phyloP scores from a whole-genome alignment of 2,113 vertebrate species.

The Plestiodon gilberti region DNA sequence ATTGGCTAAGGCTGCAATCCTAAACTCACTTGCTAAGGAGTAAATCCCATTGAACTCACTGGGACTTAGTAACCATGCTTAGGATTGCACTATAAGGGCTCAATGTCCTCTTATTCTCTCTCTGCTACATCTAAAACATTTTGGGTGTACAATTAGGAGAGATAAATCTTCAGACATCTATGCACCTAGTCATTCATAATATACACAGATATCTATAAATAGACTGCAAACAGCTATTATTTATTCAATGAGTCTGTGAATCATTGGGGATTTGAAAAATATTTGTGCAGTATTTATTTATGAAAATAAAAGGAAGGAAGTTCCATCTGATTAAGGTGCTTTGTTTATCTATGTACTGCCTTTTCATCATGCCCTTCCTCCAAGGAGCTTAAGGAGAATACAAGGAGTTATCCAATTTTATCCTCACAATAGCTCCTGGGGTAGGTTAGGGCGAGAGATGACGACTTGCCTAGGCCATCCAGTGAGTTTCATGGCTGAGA shows the following conservation, averaged over 20 bases:
- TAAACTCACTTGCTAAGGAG: neutral
- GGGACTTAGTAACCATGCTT: neutral
- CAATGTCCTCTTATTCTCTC: neutral
- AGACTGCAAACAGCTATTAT: neutral
- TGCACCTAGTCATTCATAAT: neutral
- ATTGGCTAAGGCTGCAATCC: neutral
- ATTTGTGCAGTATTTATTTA: neutral
- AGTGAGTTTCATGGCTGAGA: too few relatives aligned
- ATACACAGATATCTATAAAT: neutral
- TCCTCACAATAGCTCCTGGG: neutral
- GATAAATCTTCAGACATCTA: neutral
- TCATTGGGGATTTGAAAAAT: neutral
- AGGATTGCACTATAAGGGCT: too few relatives aligned
- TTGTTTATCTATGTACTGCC: neutral
- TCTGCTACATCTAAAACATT: neutral
- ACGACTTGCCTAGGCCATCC: neutral
- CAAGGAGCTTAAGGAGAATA: neutral
- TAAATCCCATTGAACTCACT: neutral
- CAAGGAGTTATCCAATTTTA: neutral
- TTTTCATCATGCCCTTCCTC: neutral
- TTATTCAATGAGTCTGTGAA: neutral
- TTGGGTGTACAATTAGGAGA: neutral
- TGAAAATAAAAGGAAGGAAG: neutral
- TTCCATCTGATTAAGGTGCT: neutral
- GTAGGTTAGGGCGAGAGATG: neutral